Base-by-base conservation (phyloP, 2,888 invertebrate species). In the Blera fallax region DNA sequence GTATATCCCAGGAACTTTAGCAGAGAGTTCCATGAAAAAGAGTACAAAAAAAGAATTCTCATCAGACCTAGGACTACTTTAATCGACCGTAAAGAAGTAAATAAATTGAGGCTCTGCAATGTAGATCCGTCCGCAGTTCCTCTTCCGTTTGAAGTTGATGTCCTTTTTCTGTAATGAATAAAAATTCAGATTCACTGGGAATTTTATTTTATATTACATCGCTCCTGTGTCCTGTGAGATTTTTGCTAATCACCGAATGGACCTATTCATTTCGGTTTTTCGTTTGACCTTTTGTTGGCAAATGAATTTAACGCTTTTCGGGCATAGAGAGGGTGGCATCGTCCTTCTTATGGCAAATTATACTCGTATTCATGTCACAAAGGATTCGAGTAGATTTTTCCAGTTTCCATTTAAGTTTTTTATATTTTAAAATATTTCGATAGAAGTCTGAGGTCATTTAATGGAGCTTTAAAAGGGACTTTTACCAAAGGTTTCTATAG, bases 181-280 rank as follows among this genome's bases (percentile, higher is more conserved):
- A 40, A 56, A 70, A 70, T 18, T 29, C 18, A 32, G 8, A 52
- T 62, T 7, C 24, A n/a, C 16, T 40, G 18, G 4, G 37, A 29
- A 52, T 67, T 52, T 24, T 21, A 21, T 58, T 67, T 58, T 37
- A 37, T 58, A 56, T 67, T n/a, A n/a, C 65, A 27, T 56, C 43
- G 16, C n/a, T 54, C 32, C 32, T 16, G n/a, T 58, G 67, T 50
- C 52, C 43, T 45, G 2, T 24, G n/a, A 6, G 29, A 29, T n/a
- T 34, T n/a, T 58, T 65, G 77, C 77, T 69, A 77, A 77, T 77
- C 77, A 69, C 67, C 24, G 67, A 77, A 77, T 77, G 77, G 50
- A 67, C 40, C 60, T 69, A 54, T 69, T 77, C 69, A 67, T 52
- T 32, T 21, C 50, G 32, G 14, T 29, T 14, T 65, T 76, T 56